A percentile compares a stretch with the other conserved stretches of the same genome.
Evolutionary conservation across 1,140 invertebrate species (phyloP).

Genomic region (Zaprionus inermis): DNA sequence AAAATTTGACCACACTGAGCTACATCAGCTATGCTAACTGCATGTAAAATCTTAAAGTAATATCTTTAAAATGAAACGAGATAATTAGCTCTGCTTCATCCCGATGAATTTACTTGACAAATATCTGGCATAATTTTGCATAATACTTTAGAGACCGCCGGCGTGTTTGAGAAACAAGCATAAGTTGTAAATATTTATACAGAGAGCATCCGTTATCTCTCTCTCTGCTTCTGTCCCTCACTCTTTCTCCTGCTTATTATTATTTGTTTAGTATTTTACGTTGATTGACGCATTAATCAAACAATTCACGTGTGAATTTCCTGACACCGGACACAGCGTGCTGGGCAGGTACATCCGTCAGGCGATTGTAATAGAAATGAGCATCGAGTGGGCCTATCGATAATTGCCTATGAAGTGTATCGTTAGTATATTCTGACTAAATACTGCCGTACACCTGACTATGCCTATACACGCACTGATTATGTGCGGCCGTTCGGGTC

Average conservation of each 20-base stretch:
- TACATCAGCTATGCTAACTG: no score
- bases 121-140: neutral
- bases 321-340: slow-evolving; percentile 37
- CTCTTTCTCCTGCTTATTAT: slow-evolving; percentile 10
- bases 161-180: slow-evolving; percentile 6
- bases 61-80: neutral
- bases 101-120: neutral
- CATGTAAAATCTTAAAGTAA: neutral
- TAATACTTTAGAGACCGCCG: neutral
- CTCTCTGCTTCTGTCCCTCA: neutral
- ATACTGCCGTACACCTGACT: slow-evolving; percentile 2
- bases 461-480: slow-evolving; percentile 15
- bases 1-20: no score
- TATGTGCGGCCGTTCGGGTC: slow-evolving; percentile 16
- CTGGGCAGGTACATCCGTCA: slow-evolving; percentile 42
- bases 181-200: slow-evolving; percentile 32
- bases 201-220: slow-evolving; percentile 45
- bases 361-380: slow-evolving; percentile 26
- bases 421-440: neutral
- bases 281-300: slow-evolving; percentile 54
- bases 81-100: neutral
- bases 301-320: slow-evolving; percentile 68
- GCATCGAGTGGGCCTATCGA: slow-evolving; percentile 1
- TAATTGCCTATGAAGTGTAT: neutral
- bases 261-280: slow-evolving; percentile 14